A percentile compares a stretch with the other conserved stretches of the same genome.
phyloP scores from a whole-genome alignment of 2,888 invertebrate species.

The Hermaeophaga mercurialis region DNA sequence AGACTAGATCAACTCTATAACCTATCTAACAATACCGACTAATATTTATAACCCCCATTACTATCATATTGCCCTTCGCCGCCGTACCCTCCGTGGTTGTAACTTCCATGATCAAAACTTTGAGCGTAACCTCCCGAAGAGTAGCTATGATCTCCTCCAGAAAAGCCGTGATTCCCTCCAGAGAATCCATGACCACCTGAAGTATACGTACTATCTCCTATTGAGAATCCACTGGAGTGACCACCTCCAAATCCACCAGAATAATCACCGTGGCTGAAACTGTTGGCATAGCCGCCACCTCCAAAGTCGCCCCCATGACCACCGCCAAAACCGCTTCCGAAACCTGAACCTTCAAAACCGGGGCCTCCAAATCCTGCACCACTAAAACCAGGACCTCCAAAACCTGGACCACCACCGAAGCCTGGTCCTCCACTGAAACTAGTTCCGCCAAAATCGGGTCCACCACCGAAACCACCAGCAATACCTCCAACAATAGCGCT shows the following conservation, averaged over 20 bases:
- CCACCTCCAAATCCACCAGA: slow-evolving; percentile 5
- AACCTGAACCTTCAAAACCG: not conserved
- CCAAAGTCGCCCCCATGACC: slow-evolving; percentile 6
- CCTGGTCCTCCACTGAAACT: not conserved
- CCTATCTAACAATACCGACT: slow-evolving; percentile 12
- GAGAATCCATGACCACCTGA: slow-evolving; percentile 23
- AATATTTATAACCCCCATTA: slow-evolving; percentile 47
- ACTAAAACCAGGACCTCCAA: not conserved
- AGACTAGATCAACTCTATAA: slow-evolving; percentile 29
- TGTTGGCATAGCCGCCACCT: not conserved
- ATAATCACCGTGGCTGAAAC: not conserved
- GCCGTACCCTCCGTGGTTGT: slow-evolving; percentile 9
- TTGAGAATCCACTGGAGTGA: slow-evolving; percentile 22
- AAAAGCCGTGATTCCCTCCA: too few relatives aligned
- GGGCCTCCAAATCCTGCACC: slow-evolving; percentile 20
- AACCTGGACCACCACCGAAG: slow-evolving; percentile 7
- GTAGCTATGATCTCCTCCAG: slow-evolving; percentile 27
- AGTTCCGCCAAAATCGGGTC: not conserved
- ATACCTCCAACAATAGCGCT: slow-evolving; percentile 11
- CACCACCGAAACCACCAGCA: slow-evolving; percentile 3
- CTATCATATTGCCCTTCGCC: slow-evolving; percentile 6
- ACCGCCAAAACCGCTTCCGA: not conserved
- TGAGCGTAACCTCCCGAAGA: slow-evolving; percentile 26
- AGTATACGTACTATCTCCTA: slow-evolving; percentile 16
- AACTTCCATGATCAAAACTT: slow-evolving; percentile 27